These are phyloP conservation scores for Gasteruption jaculator DNA, from an alignment of 2,888 invertebrate genomes.

Conservation along the genomic window DNA sequence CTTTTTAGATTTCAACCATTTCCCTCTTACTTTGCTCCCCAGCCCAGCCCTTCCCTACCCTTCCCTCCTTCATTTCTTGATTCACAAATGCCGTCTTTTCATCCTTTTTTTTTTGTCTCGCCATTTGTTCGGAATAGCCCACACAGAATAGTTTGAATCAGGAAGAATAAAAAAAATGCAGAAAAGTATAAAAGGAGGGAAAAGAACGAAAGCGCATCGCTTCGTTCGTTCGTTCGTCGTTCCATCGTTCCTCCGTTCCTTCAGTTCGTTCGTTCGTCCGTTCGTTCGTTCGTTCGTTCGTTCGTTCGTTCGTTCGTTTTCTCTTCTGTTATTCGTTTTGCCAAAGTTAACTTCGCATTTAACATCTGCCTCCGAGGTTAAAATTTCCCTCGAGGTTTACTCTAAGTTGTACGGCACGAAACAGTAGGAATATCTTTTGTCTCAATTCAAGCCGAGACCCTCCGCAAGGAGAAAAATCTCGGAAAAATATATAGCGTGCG, in stretches of 20 bases:
- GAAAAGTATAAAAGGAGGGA: conserved; percentile 7
- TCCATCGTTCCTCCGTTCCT: too few relatives aligned
- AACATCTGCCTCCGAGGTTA: conserved; percentile 43
- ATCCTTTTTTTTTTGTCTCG: conserved; percentile 33
- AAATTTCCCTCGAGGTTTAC: conserved; percentile 46
- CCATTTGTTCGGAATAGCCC: conserved; percentile 40
- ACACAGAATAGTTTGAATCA: conserved; percentile 22
- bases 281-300: too few relatives aligned
- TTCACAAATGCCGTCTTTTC: conserved; percentile 15
- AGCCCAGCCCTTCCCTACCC: conserved; percentile 17
- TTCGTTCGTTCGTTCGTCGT: too few relatives aligned
- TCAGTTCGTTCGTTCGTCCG: too few relatives aligned
- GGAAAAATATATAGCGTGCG: too few relatives aligned
- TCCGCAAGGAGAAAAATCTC: conserved; percentile 28
- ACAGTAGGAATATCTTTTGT: conserved; percentile 34
- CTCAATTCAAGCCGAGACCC: too few relatives aligned
- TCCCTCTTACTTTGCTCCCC: conserved; percentile 18
- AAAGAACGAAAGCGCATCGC: conserved; percentile 21
- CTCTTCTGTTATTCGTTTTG: too few relatives aligned
- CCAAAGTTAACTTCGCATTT: conserved; percentile 44
- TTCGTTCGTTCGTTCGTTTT: too few relatives aligned
- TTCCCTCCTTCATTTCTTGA: conserved; percentile 15
- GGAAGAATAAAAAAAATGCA: conserved; percentile 7
- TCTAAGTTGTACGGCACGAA: conserved; percentile 31
- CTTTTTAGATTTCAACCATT: too few relatives aligned